Conservation (phyloP, 2,888 invertebrate genomes). For the Octonoba sinensis region DNA sequence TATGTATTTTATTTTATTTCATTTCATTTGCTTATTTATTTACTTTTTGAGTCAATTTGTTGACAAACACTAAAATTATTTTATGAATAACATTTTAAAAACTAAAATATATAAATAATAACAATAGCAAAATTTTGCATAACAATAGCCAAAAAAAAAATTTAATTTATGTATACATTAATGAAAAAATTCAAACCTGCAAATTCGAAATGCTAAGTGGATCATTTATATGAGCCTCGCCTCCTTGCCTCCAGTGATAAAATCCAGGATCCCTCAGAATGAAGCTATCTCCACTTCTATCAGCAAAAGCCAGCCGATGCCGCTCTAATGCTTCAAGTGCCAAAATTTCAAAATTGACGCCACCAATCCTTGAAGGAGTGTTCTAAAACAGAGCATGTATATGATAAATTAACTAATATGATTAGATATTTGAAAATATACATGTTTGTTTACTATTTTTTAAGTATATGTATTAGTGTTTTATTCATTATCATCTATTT, state of each 20-base stretch:
- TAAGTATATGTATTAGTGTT: no score
- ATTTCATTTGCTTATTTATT: no score
- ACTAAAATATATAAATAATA: no score
- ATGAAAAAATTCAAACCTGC: conserved; percentile 73
- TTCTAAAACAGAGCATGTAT: conserved; percentile 71
- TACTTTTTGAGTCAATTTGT: no score
- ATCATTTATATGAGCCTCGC: conserved; percentile 98
- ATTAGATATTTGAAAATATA: background rate
- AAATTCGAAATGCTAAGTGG: conserved; percentile 86
- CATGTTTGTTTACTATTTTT: background rate
- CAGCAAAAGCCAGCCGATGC: conserved; percentile 82
- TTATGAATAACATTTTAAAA: no score
- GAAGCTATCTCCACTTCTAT: conserved; percentile 79
- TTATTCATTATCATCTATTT: no score
- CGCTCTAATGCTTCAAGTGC: conserved; percentile 87
- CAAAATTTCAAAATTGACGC: conserved; percentile 88
- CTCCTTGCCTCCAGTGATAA: conserved; percentile 98
- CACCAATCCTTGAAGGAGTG: conserved; percentile 83
- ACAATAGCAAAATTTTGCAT: no score
- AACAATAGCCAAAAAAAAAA: no score
- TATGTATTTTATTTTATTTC: no score
- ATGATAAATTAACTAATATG: background rate
- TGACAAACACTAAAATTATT: no score
- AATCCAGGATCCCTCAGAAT: conserved; percentile 89
- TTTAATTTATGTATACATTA: no score